Conservation (phyloP, 1,140 invertebrate species). For the Onthophagus taurus region DNA sequence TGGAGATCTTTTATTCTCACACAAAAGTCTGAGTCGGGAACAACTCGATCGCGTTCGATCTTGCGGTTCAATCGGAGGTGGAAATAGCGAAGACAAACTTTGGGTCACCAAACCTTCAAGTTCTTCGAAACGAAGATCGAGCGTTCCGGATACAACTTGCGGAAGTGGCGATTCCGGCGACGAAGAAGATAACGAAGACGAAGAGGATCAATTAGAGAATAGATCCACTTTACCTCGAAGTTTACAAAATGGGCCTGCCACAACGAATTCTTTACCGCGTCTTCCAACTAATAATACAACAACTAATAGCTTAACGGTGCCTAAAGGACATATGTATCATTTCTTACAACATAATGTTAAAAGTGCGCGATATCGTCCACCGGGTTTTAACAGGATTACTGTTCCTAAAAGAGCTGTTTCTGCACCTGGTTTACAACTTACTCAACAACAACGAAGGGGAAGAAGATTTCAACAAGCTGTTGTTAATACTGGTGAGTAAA, state of each 20-base stretch:
- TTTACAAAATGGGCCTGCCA: constrained; percentile 47
- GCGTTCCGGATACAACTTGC: constrained; percentile 57
- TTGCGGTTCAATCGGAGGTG: constrained; percentile 68
- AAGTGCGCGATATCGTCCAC: constrained; percentile 75
- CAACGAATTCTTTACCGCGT: constrained; percentile 65
- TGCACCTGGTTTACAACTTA: constrained; percentile 57
- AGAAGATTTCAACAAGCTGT: constrained; percentile 45
- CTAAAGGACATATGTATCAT: constrained; percentile 58
- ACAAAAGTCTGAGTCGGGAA: constrained; percentile 63
- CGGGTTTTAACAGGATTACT: constrained; percentile 54
- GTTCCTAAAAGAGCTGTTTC: constrained; percentile 60
- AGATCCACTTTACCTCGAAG: constrained; percentile 55
- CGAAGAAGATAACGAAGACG: constrained; percentile 60
- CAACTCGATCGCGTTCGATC: constrained; percentile 65
- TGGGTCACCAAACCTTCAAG: constrained; percentile 41
- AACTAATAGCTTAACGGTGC: constrained; percentile 46
- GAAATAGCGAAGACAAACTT: constrained; percentile 48
- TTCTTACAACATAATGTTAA: constrained; percentile 58
- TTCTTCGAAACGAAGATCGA: constrained; percentile 49
- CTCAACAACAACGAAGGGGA: constrained; percentile 43
- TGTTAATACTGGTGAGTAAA: constrained; percentile 44
- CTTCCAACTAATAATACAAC: constrained; percentile 52
- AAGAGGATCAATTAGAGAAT: constrained; percentile 44
- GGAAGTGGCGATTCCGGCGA: constrained; percentile 52
- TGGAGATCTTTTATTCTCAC: constrained; percentile 61